Evolutionary conservation across 2,888 invertebrate species (phyloP).

Genomic region (Epirrita christyi): DNA sequence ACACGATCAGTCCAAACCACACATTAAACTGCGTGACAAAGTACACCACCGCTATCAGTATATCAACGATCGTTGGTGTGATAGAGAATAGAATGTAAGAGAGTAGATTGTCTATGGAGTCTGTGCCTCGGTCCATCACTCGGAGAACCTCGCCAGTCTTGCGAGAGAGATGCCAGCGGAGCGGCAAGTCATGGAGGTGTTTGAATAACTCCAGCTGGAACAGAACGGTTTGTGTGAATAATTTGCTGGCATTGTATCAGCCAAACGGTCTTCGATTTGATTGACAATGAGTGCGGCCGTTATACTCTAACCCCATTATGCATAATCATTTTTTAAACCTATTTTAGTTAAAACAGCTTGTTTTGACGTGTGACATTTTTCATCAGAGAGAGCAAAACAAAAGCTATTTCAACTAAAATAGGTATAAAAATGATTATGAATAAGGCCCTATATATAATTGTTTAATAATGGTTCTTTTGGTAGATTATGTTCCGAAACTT

Average conservation of each 20-base stretch:
- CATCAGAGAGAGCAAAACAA: too few species aligned
- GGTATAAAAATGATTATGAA: too few species aligned
- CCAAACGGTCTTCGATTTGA: too few species aligned
- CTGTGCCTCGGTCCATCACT: conserved; percentile 98
- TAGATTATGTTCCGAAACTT: too few species aligned
- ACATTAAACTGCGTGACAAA: conserved; percentile 95
- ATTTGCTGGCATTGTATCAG: conserved; percentile 39
- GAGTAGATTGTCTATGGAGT: conserved; percentile 96
- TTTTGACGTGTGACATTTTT: too few species aligned
- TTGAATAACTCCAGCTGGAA: conserved; percentile 91
- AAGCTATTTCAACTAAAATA: too few species aligned
- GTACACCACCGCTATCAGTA: conserved; percentile 94
- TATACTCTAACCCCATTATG: too few species aligned
- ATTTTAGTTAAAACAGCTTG: too few species aligned
- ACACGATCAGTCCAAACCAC: conserved; percentile 98
- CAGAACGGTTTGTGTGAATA: conserved; percentile 32
- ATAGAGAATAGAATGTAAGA: conserved; percentile 97
- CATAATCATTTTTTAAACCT: too few species aligned
- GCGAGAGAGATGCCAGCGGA: conserved; percentile 97
- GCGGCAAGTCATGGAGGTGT: conserved; percentile 95
- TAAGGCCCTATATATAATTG: too few species aligned
- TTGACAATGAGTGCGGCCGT: too few species aligned
- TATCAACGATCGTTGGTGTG: conserved; percentile 96
- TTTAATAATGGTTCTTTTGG: too few species aligned
- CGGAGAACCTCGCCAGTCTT: conserved; percentile 99